Percentiles rank a stretch among this genome's conserved stretches.
Evolutionary conservation across 2,113 vertebrate species (phyloP).

Genomic region (Falco punctatus): DNA sequence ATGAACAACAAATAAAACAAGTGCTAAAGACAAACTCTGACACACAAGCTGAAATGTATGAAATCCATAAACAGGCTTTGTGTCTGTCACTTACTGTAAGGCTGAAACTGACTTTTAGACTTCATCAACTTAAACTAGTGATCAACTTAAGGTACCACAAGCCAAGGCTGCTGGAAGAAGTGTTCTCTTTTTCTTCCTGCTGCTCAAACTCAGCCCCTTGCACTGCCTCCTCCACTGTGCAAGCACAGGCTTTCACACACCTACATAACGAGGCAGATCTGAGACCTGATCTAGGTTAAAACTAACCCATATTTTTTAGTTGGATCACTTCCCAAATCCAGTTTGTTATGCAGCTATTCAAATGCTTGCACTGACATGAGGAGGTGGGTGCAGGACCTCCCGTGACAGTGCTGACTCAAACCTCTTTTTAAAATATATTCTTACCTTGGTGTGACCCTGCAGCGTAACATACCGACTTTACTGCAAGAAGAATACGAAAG

Average conservation of each 20-base stretch:
- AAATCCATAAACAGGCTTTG: background rate
- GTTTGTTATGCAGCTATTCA: background rate
- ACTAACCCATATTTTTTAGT: background rate
- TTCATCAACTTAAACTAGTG: background rate
- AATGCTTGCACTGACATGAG: background rate
- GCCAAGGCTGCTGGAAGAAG: background rate
- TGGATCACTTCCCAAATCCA: background rate
- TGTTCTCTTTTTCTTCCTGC: background rate
- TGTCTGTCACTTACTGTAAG: background rate
- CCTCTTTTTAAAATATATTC: background rate
- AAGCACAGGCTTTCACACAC: background rate
- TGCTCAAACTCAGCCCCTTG: background rate
- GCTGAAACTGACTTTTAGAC: background rate
- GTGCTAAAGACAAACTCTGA: background rate
- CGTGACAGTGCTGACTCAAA: background rate
- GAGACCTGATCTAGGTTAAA: background rate
- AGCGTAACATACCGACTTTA: background rate
- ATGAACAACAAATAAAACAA: background rate
- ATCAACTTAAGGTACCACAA: background rate
- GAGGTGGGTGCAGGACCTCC: background rate
- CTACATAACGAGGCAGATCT: background rate
- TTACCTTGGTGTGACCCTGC: background rate
- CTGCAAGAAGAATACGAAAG: conserved; percentile 7
- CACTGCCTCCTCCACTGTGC: background rate
- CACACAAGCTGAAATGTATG: background rate